Evolutionary conservation across 2,113 vertebrate species (phyloP), one percentile per base, ranked within the genome.

Genomic region (Grammomys dolichurus): DNA sequence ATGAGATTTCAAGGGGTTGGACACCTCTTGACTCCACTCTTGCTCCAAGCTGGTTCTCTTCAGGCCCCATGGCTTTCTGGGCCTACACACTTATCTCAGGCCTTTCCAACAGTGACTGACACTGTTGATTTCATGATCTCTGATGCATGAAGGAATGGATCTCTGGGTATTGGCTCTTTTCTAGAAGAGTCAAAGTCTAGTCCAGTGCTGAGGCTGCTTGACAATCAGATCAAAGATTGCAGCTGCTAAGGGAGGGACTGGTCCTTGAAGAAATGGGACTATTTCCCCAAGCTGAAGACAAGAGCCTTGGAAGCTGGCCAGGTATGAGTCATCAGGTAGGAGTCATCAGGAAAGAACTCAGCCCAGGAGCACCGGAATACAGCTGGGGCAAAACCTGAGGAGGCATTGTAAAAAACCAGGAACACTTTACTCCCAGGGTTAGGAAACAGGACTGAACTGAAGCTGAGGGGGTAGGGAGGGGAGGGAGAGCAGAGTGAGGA

Each of bases 331-430:
- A 98, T 81, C 7, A 7, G 65, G 90, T 28, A 56, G 7, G 96
- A 96, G 93, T 98, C 95, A 98, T 87, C 4, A 7, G 73, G 91
- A 96, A 95, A 70, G 95, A 97, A 97, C 20, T 78, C 88, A 20
- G n/a, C 86, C 78, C 81, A 73, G 93, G 9, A 22, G 36, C 72
- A 91, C 20, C 90, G 91, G 94, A 91, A n/a, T 75, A 91, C 73
- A 1, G 11, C 24, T 40, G 60, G 86, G 81, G 60, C 81, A 81
- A 90, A n/a, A 87, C 20, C 13, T 54, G 73, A 93, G 89, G n/a
- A 84, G 87, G 48, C 58, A 77, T 26, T 81, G 24, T 43, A 73
- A 93, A 75, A 72, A 60, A 73, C 77, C 17, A 89, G 67, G 86
- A 89, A 60, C 43, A 54, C 33, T 54, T 19, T n/a, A 86, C 13